Evolutionary conservation across 2,888 invertebrate species (phyloP), one percentile per base, ranked within the genome.

Genomic region (Torymus tubicola): DNA sequence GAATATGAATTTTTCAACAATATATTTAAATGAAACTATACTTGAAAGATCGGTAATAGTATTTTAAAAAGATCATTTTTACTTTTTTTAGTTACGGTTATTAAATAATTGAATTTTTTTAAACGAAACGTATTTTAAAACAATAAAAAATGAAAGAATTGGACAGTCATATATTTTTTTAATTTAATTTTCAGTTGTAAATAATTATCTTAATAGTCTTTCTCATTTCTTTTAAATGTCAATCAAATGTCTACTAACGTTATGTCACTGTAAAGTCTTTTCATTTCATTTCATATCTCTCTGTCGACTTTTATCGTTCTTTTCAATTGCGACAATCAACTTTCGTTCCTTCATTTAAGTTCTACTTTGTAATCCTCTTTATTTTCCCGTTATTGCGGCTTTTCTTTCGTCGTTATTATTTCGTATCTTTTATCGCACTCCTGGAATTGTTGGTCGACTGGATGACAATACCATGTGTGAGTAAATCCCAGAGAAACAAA

Each of bases 381-480:
- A 31, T 72, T 69, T 79, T 78, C 82, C 83, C 76, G 80, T 85
- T 84, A 80, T 77, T 68, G 16, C 68, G 74, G 16, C n/a, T 69
- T 76, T 76, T 67, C 63, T 14, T 81, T 73, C 81, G 85, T 83
- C 82, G 10, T 73, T 77, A 84, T 86, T 82, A 85, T 87, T 86
- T 87, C 84, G 86, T 85, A 85, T 87, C 85, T 87, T 85, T 88
- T 87, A 89, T 89, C 88, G 90, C 89, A 90, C 89, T 88, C 88
- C 88, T 88, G 90, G 90, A 90, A 90, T 90, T 89, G 89, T 90
- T 90, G 90, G 89, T 90, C 90, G 86, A 86, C 89, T 89, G 90
- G 90, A 90, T 88, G 87, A 89, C 88, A 88, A 89, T 89, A 86
- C 84, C 84, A 86, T 81, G 87, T 87, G 89, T 89, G 90, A 90